Conservation (phyloP, 2,888 invertebrate genomes). For the Meganola albula region DNA sequence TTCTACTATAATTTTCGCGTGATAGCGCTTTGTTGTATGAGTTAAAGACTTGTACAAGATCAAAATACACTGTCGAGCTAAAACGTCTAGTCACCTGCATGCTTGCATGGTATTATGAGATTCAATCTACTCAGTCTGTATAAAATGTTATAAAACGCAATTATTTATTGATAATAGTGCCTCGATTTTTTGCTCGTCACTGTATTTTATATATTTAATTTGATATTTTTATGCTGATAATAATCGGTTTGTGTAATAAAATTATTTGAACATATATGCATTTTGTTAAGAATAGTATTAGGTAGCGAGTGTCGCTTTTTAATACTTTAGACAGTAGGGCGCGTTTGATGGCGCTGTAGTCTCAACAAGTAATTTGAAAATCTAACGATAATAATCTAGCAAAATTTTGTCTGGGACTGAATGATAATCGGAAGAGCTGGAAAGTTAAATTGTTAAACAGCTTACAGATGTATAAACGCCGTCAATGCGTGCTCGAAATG, state of each 20-base stretch:
- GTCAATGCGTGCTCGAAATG: too few relatives aligned
- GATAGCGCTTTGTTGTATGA: slow-evolving; percentile 44
- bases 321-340: too few relatives aligned
- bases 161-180: slow-evolving; percentile 25
- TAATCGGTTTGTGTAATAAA: slow-evolving; percentile 32
- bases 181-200: slow-evolving; percentile 27
- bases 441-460: too few relatives aligned
- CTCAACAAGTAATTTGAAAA: too few relatives aligned
- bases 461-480: too few relatives aligned
- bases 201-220: slow-evolving; percentile 30
- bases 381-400: too few relatives aligned
- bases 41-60: slow-evolving; percentile 11
- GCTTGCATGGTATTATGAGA: slow-evolving; percentile 21
- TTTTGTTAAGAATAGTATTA: slow-evolving; percentile 46
- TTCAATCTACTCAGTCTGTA: slow-evolving; percentile 26
- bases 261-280: slow-evolving; percentile 37
- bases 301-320: too few relatives aligned
- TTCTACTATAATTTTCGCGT: slow-evolving; percentile 45
- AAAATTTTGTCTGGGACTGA: too few relatives aligned
- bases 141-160: slow-evolving; percentile 26
- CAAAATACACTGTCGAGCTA: slow-evolving; percentile 27
- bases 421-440: too few relatives aligned
- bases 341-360: too few relatives aligned
- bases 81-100: slow-evolving; percentile 26
- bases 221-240: slow-evolving; percentile 10